Conservation (phyloP, 2,113 vertebrate species). For the Hyla sarda region DNA sequence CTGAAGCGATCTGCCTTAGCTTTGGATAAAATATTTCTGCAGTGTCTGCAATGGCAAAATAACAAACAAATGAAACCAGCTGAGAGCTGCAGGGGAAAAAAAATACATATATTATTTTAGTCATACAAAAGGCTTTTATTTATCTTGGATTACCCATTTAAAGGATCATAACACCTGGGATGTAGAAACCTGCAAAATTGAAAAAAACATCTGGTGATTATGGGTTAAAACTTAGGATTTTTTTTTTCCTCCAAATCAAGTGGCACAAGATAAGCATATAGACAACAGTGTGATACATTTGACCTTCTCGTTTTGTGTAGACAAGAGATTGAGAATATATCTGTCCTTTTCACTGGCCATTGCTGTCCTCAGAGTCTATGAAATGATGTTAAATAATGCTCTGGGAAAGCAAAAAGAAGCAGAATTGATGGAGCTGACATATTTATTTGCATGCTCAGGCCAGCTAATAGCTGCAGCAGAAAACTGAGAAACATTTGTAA, state of each 20-base stretch:
- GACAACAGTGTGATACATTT: neutral
- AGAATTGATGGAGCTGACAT: conserved; percentile 30
- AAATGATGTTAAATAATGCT: conserved; percentile 31
- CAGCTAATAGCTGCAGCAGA: conserved; percentile 29
- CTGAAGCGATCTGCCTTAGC: too few relatives aligned
- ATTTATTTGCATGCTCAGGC: conserved; percentile 44
- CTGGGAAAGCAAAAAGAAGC: neutral
- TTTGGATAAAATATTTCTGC: too few relatives aligned
- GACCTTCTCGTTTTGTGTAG: conserved; percentile 8
- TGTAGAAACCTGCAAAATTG: too few relatives aligned
- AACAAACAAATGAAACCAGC: too few relatives aligned
- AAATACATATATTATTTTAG: too few relatives aligned
- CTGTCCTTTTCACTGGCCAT: conserved; percentile 8
- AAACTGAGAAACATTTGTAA: conserved; percentile 21
- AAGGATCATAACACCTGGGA: neutral
- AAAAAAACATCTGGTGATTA: too few relatives aligned
- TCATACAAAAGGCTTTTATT: too few relatives aligned
- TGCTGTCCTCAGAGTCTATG: neutral
- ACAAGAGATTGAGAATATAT: conserved; percentile 1
- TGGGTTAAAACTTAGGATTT: too few relatives aligned
- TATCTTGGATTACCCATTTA: neutral
- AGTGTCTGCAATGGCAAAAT: too few relatives aligned
- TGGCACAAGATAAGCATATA: neutral
- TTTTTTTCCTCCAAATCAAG: neutral
- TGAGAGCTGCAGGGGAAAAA: too few relatives aligned